Evolutionary conservation across 1,140 invertebrate species (phyloP).

Genomic region (Littorina saxatilis): DNA sequence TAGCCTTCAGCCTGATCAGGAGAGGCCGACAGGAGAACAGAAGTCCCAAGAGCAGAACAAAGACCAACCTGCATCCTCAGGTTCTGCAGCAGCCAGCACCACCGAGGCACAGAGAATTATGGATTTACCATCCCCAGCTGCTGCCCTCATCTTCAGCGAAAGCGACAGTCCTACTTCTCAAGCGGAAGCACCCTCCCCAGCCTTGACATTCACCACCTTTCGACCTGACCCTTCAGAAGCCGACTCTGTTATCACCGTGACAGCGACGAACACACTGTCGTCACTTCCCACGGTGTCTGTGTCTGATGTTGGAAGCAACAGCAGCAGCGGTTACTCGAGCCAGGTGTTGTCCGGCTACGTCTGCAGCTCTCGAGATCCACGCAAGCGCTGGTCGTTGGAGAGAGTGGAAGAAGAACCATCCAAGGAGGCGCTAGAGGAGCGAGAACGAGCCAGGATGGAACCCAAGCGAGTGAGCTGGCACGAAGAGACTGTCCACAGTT

Average conservation of each 20-base stretch:
- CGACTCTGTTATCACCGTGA: constrained; percentile 25
- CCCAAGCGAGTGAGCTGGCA: constrained; percentile 63
- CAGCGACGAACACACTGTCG: not conserved
- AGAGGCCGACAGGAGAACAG: not conserved
- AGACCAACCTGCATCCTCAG: not conserved
- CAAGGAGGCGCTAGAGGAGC: not conserved
- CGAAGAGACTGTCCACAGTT: constrained; percentile 51
- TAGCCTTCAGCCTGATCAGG: no score
- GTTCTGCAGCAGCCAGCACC: not conserved
- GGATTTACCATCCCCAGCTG: constrained; percentile 61
- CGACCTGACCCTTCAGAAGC: constrained; percentile 43
- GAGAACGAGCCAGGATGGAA: constrained; percentile 21
- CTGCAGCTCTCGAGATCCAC: constrained; percentile 5
- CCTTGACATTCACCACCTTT: constrained; percentile 53
- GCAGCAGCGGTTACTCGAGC: not conserved
- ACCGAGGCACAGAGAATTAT: constrained; percentile 45
- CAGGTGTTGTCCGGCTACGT: not conserved
- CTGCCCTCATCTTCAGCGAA: constrained; percentile 55
- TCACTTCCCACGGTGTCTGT: constrained; percentile 10
- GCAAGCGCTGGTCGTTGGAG: constrained; percentile 42
- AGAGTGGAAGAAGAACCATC: constrained; percentile 39
- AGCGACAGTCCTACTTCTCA: constrained; percentile 46
- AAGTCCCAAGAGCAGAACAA: not conserved
- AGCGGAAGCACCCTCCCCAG: constrained; percentile 14
- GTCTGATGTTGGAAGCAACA: constrained; percentile 19